These are phyloP conservation scores for Campoletis sonorensis DNA, from an alignment of 1,140 invertebrate genomes.

Conservation along the genomic window DNA sequence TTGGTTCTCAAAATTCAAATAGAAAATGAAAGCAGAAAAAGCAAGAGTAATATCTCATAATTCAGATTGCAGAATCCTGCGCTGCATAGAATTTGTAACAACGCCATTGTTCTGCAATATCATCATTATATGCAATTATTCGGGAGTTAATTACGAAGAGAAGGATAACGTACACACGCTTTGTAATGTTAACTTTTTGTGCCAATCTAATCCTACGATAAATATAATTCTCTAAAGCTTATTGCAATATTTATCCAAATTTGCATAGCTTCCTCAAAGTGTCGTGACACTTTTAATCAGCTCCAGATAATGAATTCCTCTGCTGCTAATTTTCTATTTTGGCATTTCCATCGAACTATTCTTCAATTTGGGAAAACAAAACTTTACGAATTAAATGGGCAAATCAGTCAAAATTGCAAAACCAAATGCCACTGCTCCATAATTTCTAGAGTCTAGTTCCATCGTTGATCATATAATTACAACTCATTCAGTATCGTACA, in stretches of 20 bases:
- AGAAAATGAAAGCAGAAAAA: neutral
- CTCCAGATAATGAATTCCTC: neutral
- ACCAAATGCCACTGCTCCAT: too few species aligned
- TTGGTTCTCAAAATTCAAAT: neutral
- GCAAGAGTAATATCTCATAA: neutral
- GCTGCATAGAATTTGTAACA: conserved; percentile 3
- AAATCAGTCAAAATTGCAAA: too few species aligned
- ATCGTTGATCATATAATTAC: too few species aligned
- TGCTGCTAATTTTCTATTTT: too few species aligned
- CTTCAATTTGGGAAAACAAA: too few species aligned
- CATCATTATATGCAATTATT: conserved; percentile 8
- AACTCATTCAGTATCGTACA: too few species aligned
- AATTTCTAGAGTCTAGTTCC: too few species aligned
- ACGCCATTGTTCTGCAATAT: conserved; percentile 9
- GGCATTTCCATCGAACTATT: too few species aligned
- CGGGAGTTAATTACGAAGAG: conserved; percentile 6
- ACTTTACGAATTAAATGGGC: too few species aligned
- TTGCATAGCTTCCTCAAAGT: neutral
- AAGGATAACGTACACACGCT: conserved; percentile 4
- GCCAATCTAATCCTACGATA: neutral
- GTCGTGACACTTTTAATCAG: neutral
- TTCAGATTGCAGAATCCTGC: conserved; percentile 4
- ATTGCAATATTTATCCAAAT: neutral
- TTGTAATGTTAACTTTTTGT: neutral
- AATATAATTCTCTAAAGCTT: neutral